phyloP scores from a whole-genome alignment of 2,113 vertebrate species.

The Xiphophorus couchianus region DNA sequence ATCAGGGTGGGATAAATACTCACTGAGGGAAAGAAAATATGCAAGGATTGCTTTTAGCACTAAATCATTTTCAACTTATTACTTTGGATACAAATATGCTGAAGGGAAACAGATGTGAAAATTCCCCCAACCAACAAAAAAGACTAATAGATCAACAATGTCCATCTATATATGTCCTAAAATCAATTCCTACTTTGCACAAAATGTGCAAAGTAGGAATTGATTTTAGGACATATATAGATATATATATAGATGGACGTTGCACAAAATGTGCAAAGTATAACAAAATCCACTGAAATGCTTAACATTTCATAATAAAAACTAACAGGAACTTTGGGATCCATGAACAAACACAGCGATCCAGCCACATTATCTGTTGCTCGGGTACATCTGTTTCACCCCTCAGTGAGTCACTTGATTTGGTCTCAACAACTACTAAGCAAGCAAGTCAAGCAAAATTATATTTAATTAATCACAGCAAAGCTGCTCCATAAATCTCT shows the following conservation, averaged over 20 bases:
- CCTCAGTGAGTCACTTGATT: constrained; percentile 32
- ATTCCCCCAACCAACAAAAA: neutral
- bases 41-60: neutral
- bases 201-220: neutral
- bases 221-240: too few species aligned
- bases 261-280: neutral
- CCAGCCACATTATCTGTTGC: constrained; percentile 6
- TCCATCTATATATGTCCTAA: neutral
- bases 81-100: too few species aligned
- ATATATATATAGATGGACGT: too few species aligned
- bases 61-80: neutral
- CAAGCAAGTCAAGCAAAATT: neutral
- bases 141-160: neutral
- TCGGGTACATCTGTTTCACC: constrained; percentile 27
- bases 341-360: constrained; percentile 54
- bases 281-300: constrained; percentile 18
- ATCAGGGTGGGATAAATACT: neutral
- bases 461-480: neutral
- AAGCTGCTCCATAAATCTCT: neutral
- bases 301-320: constrained; percentile 43
- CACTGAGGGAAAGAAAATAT: neutral
- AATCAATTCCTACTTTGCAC: neutral
- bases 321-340: constrained; percentile 66
- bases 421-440: neutral
- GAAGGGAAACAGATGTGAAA: constrained; percentile 5